Conservation (phyloP, 2,797 vertebrate species). For the Pangasius larnaudii region DNA sequence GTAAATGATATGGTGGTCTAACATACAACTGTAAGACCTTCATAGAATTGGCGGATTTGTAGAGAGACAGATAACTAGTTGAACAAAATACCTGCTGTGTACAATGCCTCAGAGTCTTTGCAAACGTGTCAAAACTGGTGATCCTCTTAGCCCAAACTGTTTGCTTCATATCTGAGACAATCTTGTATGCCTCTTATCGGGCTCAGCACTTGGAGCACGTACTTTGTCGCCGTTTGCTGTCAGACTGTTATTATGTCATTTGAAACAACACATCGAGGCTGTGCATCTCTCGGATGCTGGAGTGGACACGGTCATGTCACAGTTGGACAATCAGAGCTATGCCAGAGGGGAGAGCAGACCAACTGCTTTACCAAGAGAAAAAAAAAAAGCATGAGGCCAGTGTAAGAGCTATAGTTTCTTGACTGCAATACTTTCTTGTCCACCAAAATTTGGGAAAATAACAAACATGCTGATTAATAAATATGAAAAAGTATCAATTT, state of each 20-base stretch:
- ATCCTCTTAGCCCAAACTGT: conserved; percentile 45
- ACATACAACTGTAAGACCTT: conserved; percentile 93
- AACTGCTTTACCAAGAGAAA: conserved; percentile 53
- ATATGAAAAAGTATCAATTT: conserved; percentile 71
- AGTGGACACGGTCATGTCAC: conserved; percentile 52
- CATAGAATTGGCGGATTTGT: conserved; percentile 72
- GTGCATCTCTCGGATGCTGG: conserved; percentile 61
- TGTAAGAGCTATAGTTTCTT: conserved; percentile 55
- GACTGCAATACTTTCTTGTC: conserved; percentile 69
- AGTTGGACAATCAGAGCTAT: conserved; percentile 48
- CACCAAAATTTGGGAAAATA: conserved; percentile 55
- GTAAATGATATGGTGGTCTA: conserved; percentile 84
- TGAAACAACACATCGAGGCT: conserved; percentile 48
- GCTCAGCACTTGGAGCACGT: conserved; percentile 44
- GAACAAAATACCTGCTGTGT: conserved; percentile 71
- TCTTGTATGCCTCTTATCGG: conserved; percentile 54
- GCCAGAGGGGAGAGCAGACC: conserved; percentile 50
- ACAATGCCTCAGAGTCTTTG: conserved; percentile 50
- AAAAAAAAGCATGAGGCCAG: conserved; percentile 51
- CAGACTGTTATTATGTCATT: conserved; percentile 38
- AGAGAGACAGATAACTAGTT: conserved; percentile 69
- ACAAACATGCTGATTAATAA: conserved; percentile 40
- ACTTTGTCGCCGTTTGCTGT: conserved; percentile 64
- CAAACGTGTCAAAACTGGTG: conserved; percentile 30
- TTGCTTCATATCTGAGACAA: conserved; percentile 54